phyloP scores from a whole-genome alignment of 2,113 vertebrate genomes.

The Dendropsophus ebraccatus region DNA sequence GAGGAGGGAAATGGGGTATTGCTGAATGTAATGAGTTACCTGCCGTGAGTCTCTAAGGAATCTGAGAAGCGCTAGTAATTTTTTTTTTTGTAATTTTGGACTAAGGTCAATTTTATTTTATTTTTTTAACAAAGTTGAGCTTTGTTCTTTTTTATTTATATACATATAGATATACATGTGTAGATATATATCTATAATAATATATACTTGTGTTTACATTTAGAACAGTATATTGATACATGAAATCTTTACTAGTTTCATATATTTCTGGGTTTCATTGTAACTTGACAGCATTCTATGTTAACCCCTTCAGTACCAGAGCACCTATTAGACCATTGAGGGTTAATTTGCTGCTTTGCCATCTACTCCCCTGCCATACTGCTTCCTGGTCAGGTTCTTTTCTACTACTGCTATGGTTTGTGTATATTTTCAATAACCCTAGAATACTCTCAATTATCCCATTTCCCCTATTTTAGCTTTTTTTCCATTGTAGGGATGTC shows the following conservation, averaged over 20 bases:
- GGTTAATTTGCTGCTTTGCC: neutral
- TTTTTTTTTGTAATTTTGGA: slow-evolving; percentile 62
- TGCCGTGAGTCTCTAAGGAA: slow-evolving; percentile 29
- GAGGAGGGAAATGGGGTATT: neutral
- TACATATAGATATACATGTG: slow-evolving; percentile 15
- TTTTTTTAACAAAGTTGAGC: slow-evolving; percentile 66
- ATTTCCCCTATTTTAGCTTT: neutral
- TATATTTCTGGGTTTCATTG: slow-evolving; percentile 13
- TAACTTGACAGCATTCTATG: slow-evolving; percentile 9
- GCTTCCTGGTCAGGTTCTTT: neutral
- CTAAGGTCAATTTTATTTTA: slow-evolving; percentile 33
- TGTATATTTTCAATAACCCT: neutral
- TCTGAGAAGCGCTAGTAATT: slow-evolving; percentile 52
- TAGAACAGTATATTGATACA: neutral
- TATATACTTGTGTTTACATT: slow-evolving; percentile 32
- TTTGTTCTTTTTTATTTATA: slow-evolving; percentile 65
- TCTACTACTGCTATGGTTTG: neutral
- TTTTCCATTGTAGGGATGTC: neutral
- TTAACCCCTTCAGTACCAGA: slow-evolving; percentile 2
- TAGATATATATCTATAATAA: neutral
- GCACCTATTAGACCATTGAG: neutral
- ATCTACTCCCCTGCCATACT: neutral
- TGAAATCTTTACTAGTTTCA: slow-evolving; percentile 17
- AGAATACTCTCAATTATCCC: neutral
- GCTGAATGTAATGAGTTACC: slow-evolving; percentile 50